Evolutionary conservation across 2,888 invertebrate genomes (phyloP), one percentile per base, ranked within the genome.

Genomic region (Osmoderma eremita): DNA sequence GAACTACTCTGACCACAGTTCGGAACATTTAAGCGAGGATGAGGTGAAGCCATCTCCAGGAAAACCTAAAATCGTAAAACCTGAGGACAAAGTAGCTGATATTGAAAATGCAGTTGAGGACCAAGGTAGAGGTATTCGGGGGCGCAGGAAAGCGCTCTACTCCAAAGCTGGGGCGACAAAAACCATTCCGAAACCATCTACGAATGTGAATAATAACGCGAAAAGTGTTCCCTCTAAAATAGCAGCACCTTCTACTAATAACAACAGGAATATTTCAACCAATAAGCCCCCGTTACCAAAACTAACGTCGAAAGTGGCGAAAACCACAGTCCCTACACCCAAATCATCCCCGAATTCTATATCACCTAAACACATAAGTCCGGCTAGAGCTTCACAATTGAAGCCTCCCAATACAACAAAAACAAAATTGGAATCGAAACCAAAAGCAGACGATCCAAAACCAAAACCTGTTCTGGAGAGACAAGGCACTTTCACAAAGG

Each of bases 401-500:
- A 63, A 64, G 50, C 8, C 51, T 17, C 38, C 68, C 13, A 67
- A 71, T 58, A 13, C 36, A 18, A n/a, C 63, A n/a, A 64, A 18
- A 36, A 48, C 42, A 8, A 49, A 51, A 24, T 17, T 48, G 13
- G 49, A 61, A 56, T 39, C 54, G 22, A 45, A 54, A 17, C 68
- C 30, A 56, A 63, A 42, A 56, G 51, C 54, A 56, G 67, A 67
- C 15, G 41, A 30, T 18, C 72, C 69, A 53, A 49, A 18, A 2
- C 38, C 49, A 38, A 67, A 86, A 0, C 78, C 85, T 62, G 86
- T 87, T 0, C 79, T 92, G 38, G 92, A 92, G 72, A 86, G 96
- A 24, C 95, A 97, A 81, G 94, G 94, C 12, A 97, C 97, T 0
- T 97, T 97, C 78, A 93, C 94, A 0, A 96, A 95, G 82, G 95